A percentile compares a stretch with the other conserved stretches of the same genome.
Evolutionary conservation across 2,888 invertebrate genomes (phyloP).

Genomic region (Torymus tubicola): DNA sequence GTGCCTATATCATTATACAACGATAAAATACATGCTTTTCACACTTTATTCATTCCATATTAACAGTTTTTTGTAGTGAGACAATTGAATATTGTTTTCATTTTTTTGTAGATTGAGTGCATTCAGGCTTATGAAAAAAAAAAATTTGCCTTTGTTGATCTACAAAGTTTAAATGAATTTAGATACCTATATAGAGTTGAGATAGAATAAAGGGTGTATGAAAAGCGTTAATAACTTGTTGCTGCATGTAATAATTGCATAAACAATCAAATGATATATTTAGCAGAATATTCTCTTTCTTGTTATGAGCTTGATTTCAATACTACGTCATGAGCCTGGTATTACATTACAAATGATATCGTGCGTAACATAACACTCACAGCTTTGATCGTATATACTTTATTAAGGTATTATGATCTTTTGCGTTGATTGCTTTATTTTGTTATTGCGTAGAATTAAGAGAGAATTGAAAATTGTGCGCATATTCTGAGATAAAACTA

Average conservation of each 20-base stretch:
- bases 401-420: constrained; percentile 24
- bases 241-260: constrained; percentile 19
- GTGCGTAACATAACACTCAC: constrained; percentile 38
- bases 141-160: not conserved
- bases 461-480: not conserved
- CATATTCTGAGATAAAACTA: too few species aligned
- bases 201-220: not conserved
- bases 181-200: not conserved
- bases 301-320: constrained; percentile 23
- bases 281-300: constrained; percentile 1
- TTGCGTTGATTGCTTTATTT: constrained; percentile 7
- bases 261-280: constrained; percentile 1
- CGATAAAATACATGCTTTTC: not conserved
- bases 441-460: not conserved
- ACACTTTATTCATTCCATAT: not conserved
- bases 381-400: constrained; percentile 13
- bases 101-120: too few species aligned
- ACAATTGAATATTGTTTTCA: too few species aligned
- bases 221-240: constrained; percentile 3
- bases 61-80: too few species aligned
- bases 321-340: constrained; percentile 38
- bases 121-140: too few species aligned
- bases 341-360: constrained; percentile 26
- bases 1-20: not conserved
- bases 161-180: not conserved